Evolutionary conservation across 1,140 invertebrate species (phyloP).

Genomic region (Yoshiicerus persimilis): DNA sequence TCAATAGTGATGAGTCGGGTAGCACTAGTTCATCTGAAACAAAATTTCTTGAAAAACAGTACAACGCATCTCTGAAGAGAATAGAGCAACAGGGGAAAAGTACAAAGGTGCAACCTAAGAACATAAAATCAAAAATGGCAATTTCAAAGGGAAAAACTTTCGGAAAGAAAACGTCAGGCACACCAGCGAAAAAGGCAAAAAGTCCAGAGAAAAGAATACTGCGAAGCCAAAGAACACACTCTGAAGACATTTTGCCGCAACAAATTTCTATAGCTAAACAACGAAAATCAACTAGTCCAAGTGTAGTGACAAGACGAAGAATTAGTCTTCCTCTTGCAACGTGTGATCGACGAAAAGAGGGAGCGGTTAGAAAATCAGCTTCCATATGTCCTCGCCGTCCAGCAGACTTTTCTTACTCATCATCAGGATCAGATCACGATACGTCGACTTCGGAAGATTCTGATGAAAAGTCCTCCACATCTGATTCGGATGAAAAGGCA

Average conservation of each 20-base stretch:
- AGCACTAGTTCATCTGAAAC: constrained; percentile 44
- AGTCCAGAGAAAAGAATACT: constrained; percentile 36
- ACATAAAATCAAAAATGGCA: neutral
- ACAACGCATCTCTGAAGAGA: constrained; percentile 42
- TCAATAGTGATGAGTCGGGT: constrained; percentile 31
- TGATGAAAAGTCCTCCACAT: neutral
- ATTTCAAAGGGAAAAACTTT: neutral
- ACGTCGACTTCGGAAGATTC: neutral
- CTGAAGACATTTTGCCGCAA: neutral
- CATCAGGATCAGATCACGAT: neutral
- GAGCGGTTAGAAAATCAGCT: constrained; percentile 44
- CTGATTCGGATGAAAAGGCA: neutral
- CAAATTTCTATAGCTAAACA: neutral
- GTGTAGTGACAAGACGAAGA: constrained; percentile 9
- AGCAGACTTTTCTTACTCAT: constrained; percentile 8
- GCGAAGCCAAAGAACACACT: constrained; percentile 37
- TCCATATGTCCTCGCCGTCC: constrained; percentile 25
- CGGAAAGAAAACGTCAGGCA: neutral
- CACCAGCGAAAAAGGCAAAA: neutral
- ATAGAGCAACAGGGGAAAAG: constrained; percentile 30
- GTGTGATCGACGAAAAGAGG: constrained; percentile 18
- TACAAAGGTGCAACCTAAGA: constrained; percentile 5
- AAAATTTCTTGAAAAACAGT: constrained; percentile 47
- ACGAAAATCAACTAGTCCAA: neutral
- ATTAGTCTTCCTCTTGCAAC: constrained; percentile 4